Evolutionary conservation across 1,140 invertebrate genomes (phyloP), one percentile per base, ranked within the genome.

Genomic region (Sminthurides bifidus): DNA sequence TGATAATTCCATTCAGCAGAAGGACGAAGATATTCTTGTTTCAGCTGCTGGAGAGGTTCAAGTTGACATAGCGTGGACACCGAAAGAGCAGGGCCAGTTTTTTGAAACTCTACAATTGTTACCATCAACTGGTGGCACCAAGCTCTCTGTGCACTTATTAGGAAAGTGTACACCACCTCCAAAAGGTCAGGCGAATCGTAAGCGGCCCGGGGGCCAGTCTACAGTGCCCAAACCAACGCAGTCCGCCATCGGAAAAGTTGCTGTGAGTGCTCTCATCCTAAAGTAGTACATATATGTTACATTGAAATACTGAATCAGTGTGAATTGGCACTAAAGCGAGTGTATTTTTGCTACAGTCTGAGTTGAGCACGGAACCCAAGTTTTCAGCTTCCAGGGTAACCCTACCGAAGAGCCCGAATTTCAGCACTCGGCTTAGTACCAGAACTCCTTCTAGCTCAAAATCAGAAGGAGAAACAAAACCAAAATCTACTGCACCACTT

Each of bases 101-200:
- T 55, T 55, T 37, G 43, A 55, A 48, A 23, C 54, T 8, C 37
- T 46, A 23, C 54, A 46, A 27, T 3, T 55, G 5, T 31, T 26
- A 29, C 17, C 29, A 3, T 35, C 54, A 4, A 37, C n/a, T 15
- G 40, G 12, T 21, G 54, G 54, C 3, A 15, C 40, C 21, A 43
- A 30, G 27, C 29, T 55, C 2, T 49, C 43, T 8, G 29, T 55
- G 10, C 54, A 55, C 26, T 31, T 55, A 3, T 27, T 55, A 6
- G 54, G 54, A 19, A 55, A 41, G 38, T 52, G 12, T 55, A 10
- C 37, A 29, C 17, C 44, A 17, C 43, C 43, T 15, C 54, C 54
- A 24, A 52, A 38, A 26, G 26, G 21, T 12, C 33, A 24, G 3
- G 37, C 24, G 26, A 12, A 15, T 21, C 26, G 40, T 24, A 37